Base-by-base conservation (phyloP, 2,888 invertebrate genomes). In the Euzetes globulus region DNA sequence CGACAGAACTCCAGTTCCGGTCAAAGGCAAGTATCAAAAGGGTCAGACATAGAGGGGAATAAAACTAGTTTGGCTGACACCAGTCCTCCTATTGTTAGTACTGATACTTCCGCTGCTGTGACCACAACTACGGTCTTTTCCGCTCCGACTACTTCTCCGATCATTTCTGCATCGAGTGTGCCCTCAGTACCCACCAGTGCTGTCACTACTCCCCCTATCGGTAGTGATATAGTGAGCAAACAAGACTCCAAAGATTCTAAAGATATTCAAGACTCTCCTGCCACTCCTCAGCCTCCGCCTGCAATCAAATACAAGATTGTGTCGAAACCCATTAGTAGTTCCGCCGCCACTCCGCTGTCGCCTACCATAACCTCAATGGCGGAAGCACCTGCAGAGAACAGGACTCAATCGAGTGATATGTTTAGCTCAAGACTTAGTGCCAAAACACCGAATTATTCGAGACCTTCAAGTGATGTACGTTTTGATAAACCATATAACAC, bases 381-480 rank as follows among this genome's bases (percentile, higher is more conserved):
- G 13, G 63, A 63, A 27, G 1, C 27, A 17, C 17, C 41, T 19
- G 1, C 22, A 4, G 68, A 41, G 45, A 37, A n/a, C 1, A 41
- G 68, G 5, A 41, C 37, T 13, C 41, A 22, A 41, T 22, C 45
- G 25, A 68, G 45, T 41, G 68, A 68, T 68, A 9, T 22, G 11
- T 68, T 7, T 22, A 41, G 41, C 15, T 68, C 68, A 68, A 68
- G 68, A 68, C 4, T 2, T 22, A 45, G 41, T 68, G 68, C 41
- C n/a, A n/a, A 6, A 29, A 22, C 55, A 7, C 13, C 63, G 15
- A 19, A 33, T 15, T 37, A 2, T 4, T 75, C 77, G 72, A 75
- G 77, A 75, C 75, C 75, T 74, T 68, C 73, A 71, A 77, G 77
- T 75, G 77, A 77, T 70, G 76, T 77, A 73, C 75, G 77, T 73